Base-by-base conservation (phyloP, 2,113 vertebrate genomes). In the Ophthalmolycus amberensis region DNA sequence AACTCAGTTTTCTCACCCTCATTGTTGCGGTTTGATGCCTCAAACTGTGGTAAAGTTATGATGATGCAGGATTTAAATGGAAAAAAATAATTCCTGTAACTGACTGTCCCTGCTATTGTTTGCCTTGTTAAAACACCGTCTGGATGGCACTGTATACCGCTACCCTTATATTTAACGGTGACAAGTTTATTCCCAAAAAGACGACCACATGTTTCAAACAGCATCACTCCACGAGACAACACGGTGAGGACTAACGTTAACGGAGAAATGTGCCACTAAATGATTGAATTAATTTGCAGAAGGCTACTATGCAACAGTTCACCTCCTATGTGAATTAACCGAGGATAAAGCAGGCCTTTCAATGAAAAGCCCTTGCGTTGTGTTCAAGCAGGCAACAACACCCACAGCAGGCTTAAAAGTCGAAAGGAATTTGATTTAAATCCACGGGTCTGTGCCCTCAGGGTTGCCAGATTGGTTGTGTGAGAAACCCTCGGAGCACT, bases 401-500 rank as follows among this genome's bases (percentile, higher is more conserved):
- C 8, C 20, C 1, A 50, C 0, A 56, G 4, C 8, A 6, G n/a
- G 64, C 60, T 77, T 67, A 38, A 70, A 77, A 56, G 44, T 9
- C 15, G 40, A 63, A 5, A 48, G 25, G 52, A 80, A 86, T 89
- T 68, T 38, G 58, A 71, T 64, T 79, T 66, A 76, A 77, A 82
- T 63, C 62, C 78, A 62, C 71, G 9, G 25, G 46, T 50, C 3
- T 44, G 54, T 46, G 46, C 1, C 66, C 42, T 64, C 79, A 20
- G 71, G 77, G 69, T 82, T 77, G 85, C 87, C 84, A 78, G 72
- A 68, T 85, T 69, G 74, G 83, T n/a, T 59, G 63, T 20, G 34
- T 42, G 69, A 68, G 81, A 72, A 72, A 52, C 3, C 71, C 71
- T 72, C 70, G 0, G 64, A 77, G 75, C 66, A 14, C 58, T 34